phyloP scores from a whole-genome alignment of 2,888 invertebrate genomes.

The Lacanobia oleracea region DNA sequence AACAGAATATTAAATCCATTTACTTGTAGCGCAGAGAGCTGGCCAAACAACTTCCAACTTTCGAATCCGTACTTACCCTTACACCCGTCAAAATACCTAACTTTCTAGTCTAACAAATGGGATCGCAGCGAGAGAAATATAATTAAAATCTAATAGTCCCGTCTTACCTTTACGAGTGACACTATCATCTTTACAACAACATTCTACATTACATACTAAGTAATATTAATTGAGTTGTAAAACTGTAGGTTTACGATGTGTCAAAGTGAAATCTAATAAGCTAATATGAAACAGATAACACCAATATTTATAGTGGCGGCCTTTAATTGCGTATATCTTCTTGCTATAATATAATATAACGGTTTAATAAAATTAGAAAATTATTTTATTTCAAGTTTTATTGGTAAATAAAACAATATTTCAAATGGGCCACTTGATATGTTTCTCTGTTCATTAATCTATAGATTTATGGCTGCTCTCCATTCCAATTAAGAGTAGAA shows the following conservation, averaged over 20 bases:
- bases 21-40: constrained; percentile 25
- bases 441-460: constrained; percentile 50
- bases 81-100: constrained; percentile 48
- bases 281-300: constrained; percentile 59
- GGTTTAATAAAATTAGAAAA: constrained; percentile 58
- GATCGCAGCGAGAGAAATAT: constrained; percentile 46
- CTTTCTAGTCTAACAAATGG: constrained; percentile 53
- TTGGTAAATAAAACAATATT: constrained; percentile 56
- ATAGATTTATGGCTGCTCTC: constrained; percentile 45
- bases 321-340: constrained; percentile 43
- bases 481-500: constrained; percentile 44
- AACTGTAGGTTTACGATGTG: constrained; percentile 59
- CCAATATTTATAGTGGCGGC: constrained; percentile 52
- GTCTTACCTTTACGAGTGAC: constrained; percentile 52
- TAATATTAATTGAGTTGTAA: constrained; percentile 67
- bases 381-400: constrained; percentile 55
- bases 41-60: constrained; percentile 45
- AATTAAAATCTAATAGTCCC: constrained; percentile 50
- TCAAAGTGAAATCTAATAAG: constrained; percentile 59
- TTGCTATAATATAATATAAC: constrained; percentile 35
- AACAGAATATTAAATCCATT: background rate
- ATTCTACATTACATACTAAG: constrained; percentile 56
- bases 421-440: constrained; percentile 51
- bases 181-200: constrained; percentile 48
- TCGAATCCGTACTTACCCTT: constrained; percentile 54